Evolutionary conservation across 2,888 invertebrate species (phyloP).

Genomic region (Drosophila paranaensis): DNA sequence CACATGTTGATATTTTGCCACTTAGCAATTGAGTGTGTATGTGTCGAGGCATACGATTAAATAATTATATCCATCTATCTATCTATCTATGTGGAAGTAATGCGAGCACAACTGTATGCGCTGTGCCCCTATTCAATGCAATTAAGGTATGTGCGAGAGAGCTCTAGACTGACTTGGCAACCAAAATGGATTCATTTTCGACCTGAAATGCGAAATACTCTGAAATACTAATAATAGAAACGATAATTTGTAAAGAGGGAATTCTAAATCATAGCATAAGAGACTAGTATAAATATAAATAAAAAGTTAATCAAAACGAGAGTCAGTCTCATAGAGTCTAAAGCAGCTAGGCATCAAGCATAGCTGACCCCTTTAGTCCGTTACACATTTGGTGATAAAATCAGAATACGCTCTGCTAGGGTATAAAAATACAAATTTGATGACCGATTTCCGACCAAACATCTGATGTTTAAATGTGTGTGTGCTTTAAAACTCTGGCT

Average conservation of each 20-base stretch:
- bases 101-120: constrained; percentile 15
- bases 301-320: background rate
- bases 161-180: constrained; percentile 6
- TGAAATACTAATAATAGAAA: background rate
- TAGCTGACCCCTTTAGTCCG: background rate
- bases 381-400: background rate
- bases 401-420: background rate
- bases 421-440: constrained; percentile 18
- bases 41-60: constrained; percentile 27
- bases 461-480: constrained; percentile 1
- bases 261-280: too few relatives aligned
- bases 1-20: constrained; percentile 33
- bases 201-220: background rate
- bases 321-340: background rate
- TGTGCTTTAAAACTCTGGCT: background rate
- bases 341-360: too few relatives aligned
- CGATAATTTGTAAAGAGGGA: background rate
- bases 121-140: constrained; percentile 36
- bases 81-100: constrained; percentile 10
- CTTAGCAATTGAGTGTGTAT: constrained; percentile 36
- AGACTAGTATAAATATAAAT: background rate
- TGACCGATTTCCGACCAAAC: constrained; percentile 26
- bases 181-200: background rate
- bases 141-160: constrained; percentile 28
- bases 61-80: constrained; percentile 29